Base-by-base conservation (phyloP, 2,888 invertebrate genomes). In the Sepiola atlantica region DNA sequence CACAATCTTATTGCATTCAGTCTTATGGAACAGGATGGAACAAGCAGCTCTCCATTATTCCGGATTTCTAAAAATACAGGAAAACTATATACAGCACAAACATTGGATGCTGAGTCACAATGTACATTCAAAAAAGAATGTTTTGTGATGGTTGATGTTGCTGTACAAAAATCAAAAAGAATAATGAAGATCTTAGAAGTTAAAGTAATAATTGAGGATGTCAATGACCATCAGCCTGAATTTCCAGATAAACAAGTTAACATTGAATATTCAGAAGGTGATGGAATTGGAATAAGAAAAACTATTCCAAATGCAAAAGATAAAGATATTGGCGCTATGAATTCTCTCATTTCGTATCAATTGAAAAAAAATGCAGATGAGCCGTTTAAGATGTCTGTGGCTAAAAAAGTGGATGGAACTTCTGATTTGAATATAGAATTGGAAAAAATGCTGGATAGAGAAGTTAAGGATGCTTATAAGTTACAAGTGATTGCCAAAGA, bases 321-420 rank as follows among this genome's bases (percentile, higher is more conserved):
- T 4, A 77, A 77, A 77, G 77, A 77, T 77, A n/a, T 77, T 77
- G 77, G 77, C n/a, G 14, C n/a, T n/a, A 32, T 32, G 77, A 77
- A 77, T 77, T 77, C 77, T 32, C 32, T 77, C 16, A 77, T 77
- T n/a, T 77, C 77, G 3, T 77, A 77, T 16, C n/a, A 77, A n/a
- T 32, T 77, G 77, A 77, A 77, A 77, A 77, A 18, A 77, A 77
- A 32, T n/a, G n/a, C n/a, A 77, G 77, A 77, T 77, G 77, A 77
- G n/a, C 77, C 77, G 16, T 77, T 77, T n/a, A 77, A 77, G 1
- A 77, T 77, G 77, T 32, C 77, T 3, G 77, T 77, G 16, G 77
- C 77, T 77, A 32, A 77, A 77, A 77, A 77, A 77, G 77, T 77
- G 77, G 77, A 77, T n/a, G 77, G 77, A 77, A 77, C 77, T n/a